A percentile compares a stretch with the other conserved stretches of the same genome.
Conservation (phyloP, 2,113 vertebrate species). For the Camarhynchus parvulus region DNA sequence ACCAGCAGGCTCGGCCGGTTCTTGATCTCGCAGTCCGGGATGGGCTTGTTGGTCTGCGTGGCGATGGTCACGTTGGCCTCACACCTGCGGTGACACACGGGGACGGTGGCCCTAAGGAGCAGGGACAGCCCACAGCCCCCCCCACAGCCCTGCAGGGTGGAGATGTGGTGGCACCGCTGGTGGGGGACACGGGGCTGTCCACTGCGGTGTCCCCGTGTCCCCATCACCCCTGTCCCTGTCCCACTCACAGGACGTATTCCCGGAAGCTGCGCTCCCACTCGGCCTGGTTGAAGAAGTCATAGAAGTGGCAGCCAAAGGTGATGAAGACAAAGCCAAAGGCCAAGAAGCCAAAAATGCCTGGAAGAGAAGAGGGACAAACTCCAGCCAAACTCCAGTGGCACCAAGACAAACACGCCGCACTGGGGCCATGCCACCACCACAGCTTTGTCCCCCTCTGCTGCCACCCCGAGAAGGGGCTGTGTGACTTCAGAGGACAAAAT, state of each 20-base stretch:
- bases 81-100: conserved; percentile 70
- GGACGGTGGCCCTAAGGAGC: fast-evolving
- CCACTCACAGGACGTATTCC: conserved; percentile 93
- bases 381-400: fast-evolving
- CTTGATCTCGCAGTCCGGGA: conserved; percentile 95
- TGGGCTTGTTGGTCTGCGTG: conserved; percentile 92
- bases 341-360: conserved; percentile 97
- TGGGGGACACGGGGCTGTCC: fast-evolving
- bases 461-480: not conserved
- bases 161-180: fast-evolving
- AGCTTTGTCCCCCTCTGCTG: not conserved
- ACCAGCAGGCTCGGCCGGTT: conserved; percentile 94
- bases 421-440: fast-evolving
- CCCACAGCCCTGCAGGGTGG: not conserved
- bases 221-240: fast-evolving
- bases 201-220: fast-evolving
- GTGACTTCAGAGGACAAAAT: not conserved
- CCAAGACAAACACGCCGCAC: fast-evolving
- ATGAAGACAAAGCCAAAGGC: conserved; percentile 96
- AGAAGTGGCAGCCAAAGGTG: conserved; percentile 97
- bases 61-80: conserved; percentile 98
- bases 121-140: fast-evolving
- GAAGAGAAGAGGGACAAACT: not conserved
- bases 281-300: conserved; percentile 98
- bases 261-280: conserved; percentile 98